Conservation (phyloP, 2,113 vertebrate species). For the Peucedramus taeniatus region DNA sequence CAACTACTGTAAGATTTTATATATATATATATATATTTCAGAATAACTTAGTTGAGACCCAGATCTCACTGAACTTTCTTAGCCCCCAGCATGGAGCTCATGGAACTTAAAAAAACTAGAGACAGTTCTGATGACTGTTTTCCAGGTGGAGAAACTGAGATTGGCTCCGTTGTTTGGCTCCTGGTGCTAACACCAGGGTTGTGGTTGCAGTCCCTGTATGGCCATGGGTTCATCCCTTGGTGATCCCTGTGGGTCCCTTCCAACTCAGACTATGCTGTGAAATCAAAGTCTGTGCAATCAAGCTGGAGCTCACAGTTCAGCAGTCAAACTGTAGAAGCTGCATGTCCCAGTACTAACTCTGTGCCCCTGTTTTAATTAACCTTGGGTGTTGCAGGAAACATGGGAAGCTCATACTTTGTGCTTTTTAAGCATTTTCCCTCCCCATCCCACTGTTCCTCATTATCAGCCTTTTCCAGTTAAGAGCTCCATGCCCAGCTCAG, state of each 20-base stretch:
- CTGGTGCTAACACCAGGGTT: not conserved
- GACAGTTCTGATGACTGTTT: not conserved
- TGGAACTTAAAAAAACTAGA: not conserved
- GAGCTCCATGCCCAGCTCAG: rapidly evolving
- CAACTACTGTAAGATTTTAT: not conserved
- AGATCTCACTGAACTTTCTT: not conserved
- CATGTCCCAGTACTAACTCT: not conserved
- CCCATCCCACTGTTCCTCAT: not conserved
- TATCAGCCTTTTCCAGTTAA: not conserved
- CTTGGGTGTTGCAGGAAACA: not conserved
- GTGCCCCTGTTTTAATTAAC: no score
- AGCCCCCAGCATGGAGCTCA: not conserved
- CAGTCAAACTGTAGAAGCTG: not conserved
- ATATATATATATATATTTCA: not conserved
- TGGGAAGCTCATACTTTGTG: not conserved
- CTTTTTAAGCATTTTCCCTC: not conserved
- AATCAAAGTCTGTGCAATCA: not conserved
- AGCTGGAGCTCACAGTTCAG: not conserved
- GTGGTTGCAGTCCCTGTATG: not conserved
- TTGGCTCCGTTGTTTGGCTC: not conserved
- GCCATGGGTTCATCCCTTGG: not conserved
- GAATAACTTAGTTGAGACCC: not conserved
- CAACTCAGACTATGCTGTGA: not conserved
- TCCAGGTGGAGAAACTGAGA: not conserved
- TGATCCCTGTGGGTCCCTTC: not conserved